Evolutionary conservation across 2,113 vertebrate species (phyloP), one percentile per base, ranked within the genome.

Genomic region (Sceloporus undulatus): DNA sequence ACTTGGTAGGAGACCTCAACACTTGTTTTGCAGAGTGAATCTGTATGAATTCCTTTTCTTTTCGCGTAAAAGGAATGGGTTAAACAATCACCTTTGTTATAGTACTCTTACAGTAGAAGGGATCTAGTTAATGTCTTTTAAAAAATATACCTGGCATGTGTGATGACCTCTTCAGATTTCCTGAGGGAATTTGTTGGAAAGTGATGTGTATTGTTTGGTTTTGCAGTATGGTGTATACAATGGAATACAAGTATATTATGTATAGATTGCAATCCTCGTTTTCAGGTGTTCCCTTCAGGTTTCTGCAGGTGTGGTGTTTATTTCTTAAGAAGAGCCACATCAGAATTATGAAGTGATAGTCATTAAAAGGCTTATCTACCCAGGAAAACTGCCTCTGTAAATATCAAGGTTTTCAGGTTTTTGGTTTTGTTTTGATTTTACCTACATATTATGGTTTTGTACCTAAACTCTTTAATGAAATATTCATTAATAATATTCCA

Each of bases 1-100:
- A 48, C 56, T 73, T 89, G 96, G 90, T 82, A 70, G 73, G 40
- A 18, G 56, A 77, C 7, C 34, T 14, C 34, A 85, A 10, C 65
- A 16, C 34, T 59, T 75, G 21, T 76, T 75, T 76, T 81, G 48
- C 8, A 62, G 66, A 16, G 65, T 29, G 34, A 71, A 56, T 86
- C 34, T 34, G 13, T 79, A 38, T 23, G 4, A 83, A 71, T 23
- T 59, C 29, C 54, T 59, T 62, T 62, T 75, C 23, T 75, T n/a
- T 77, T 21, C n/a, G 54, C 25, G 9, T 48, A 54, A 78, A 54
- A n/a, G 25, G 29, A 23, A 52, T 34, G 42, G 25, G 4, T 34
- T 78, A 27, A 86, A 78, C 4, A 13, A 75, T n/a, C 52, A 54
- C 25, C 8, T 84, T 84, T 38, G 19, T 73, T 84, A 38, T n/a